Evolutionary conservation across 92 coral and sea anemone species (phyloP).

Genomic region (Isaurus tuberculatus): DNA sequence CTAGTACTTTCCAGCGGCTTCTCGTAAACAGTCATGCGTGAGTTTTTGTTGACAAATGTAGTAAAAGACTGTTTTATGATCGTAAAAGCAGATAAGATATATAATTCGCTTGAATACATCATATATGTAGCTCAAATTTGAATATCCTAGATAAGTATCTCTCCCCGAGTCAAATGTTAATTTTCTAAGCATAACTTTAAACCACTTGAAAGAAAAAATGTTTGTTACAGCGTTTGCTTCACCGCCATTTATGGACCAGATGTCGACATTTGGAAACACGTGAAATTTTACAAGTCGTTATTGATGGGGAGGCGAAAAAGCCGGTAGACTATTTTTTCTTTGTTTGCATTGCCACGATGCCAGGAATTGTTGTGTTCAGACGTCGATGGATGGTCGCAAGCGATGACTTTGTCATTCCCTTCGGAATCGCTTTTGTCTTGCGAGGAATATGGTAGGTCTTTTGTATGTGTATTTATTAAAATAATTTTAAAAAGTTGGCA

Average conservation of each 20-base stretch:
- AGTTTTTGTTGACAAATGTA: constrained; percentile 2
- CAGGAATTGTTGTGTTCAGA: constrained; percentile 95
- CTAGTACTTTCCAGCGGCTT: constrained; percentile 5
- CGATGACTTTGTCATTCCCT: constrained; percentile 98
- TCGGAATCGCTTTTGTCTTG: constrained; percentile 86
- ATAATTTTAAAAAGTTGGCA: neutral
- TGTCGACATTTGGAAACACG: constrained; percentile 32
- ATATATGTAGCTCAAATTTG: neutral
- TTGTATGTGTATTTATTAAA: neutral
- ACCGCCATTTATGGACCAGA: constrained; percentile 4
- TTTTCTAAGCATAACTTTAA: neutral
- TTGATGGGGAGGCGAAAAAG: neutral
- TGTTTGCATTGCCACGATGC: constrained; percentile 64
- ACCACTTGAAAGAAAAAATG: neutral
- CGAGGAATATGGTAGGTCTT: constrained; percentile 93
- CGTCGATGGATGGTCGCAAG: constrained; percentile 99
- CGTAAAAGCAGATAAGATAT: constrained; percentile 7
- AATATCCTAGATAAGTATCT: neutral
- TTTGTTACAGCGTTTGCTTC: neutral
- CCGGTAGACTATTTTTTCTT: constrained; percentile 8
- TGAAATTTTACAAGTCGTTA: neutral
- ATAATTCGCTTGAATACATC: neutral
- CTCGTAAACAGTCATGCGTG: constrained; percentile 1
- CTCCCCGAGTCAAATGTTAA: neutral
- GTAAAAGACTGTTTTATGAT: neutral